Base-by-base conservation (phyloP, 2,797 vertebrate species). In the Hydrocynus forskahlii region DNA sequence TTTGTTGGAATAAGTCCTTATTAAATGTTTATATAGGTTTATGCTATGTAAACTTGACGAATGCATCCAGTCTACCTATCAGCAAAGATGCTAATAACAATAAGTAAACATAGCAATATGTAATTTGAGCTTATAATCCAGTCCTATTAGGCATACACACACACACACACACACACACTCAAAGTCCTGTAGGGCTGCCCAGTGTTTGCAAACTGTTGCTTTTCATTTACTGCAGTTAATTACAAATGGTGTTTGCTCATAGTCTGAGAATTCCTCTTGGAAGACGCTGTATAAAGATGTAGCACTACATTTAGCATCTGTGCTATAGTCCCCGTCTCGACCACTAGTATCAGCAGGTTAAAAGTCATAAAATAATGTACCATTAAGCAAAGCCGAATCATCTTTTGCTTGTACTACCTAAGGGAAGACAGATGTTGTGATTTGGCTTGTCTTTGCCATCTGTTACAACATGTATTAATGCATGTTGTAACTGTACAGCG, bases 341-440 rank as follows among this genome's bases (percentile, higher is more conserved):
- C 63, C 29, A 21, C 16, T 71, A 52, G 76, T 16, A 25, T 54
- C 70, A 71, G 69, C 70, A 67, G 86, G 74, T 84, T 57, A 79
- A 79, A 79, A 75, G 70, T 80, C 55, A 69, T 45, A 48, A 63
- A 72, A 60, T 83, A 55, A 80, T 73, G 74, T 76, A 81, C 80
- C 40, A 59, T 68, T 29, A 38, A 17, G 72, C 73, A 79, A 67
- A 64, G 50, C 59, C 50, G 80, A 81, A 76, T 48, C 81, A 75
- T 80, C 67, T 70, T 59, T 82, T 70, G 60, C 59, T 82, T 80
- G 70, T 25, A 62, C 50, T 38, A 25, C 75, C 81, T 82, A 62
- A 78, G 40, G 66, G 50, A 84, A 84, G 59, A 66, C 86, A 87
- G 84, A 86, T 84, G 78, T 77, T 82, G 59, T 13, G 48, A 78